Base-by-base conservation (phyloP, 1,140 invertebrate genomes). In the Sipha flava region DNA sequence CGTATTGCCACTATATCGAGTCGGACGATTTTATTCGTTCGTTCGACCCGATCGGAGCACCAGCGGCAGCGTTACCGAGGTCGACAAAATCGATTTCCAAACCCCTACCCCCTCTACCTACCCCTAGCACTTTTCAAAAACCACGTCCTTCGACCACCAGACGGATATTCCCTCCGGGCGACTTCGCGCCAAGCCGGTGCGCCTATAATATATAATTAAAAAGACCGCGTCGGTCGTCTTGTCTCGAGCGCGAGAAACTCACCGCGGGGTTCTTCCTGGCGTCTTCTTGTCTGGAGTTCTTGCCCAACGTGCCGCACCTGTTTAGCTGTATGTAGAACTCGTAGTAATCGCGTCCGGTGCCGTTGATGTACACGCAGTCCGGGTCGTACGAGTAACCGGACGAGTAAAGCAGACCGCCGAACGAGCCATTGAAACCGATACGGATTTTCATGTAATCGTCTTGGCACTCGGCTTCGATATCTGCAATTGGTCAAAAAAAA, bases 361-460 rank as follows among this genome's bases (percentile, higher is more conserved):
- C 95, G 86, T 96, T 97, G 80, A 97, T 93, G 86, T 96, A 97
- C 88, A 97, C 95, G 84, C 95, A 97, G 84, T 95, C 94, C 0
- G 93, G 92, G 85, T 97, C 95, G 84, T 96, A 95, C 0, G 95
- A 94, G 86, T 96, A 97, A 66, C 95, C 95, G 0, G 94, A 93
- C 1, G 94, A 96, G 86, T 97, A 97, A 3, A 97, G 89, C 9
- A 96, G 86, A 29, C 95, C 95, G 34, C 89, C 88, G 85, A 97
- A 97, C 0, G 94, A 94, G 26, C 94, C 94, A 86, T 97, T 96
- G 86, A 96, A 96, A 10, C 92, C 92, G 37, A 96, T 91, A 59
- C 93, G 88, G 64, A 96, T 96, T 86, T 96, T 96, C 95, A 97
- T 97, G 84, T 95, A 95, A 85, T 97, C 95, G 84, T 96, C 94